Evolutionary conservation across 2,113 vertebrate species (phyloP).

Genomic region (Upupa epops): DNA sequence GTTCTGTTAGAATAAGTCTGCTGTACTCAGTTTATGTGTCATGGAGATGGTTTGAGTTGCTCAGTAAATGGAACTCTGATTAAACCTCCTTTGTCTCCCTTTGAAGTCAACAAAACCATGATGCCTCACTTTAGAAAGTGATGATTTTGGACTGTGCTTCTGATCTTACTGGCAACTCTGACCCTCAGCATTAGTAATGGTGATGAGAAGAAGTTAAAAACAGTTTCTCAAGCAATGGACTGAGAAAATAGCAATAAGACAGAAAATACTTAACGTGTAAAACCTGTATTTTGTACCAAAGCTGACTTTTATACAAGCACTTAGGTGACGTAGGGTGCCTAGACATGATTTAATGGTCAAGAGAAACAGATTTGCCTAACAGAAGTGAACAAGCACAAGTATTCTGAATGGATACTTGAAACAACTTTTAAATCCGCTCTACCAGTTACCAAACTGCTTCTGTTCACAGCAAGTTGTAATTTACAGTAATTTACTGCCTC

Average conservation of each 20-base stretch:
- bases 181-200: neutral
- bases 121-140: neutral
- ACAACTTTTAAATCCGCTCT: neutral
- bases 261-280: neutral
- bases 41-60: neutral
- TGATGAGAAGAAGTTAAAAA: neutral
- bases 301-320: neutral
- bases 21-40: neutral
- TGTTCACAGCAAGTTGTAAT: neutral
- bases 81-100: neutral
- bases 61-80: neutral
- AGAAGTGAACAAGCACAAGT: neutral
- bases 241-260: fast-evolving
- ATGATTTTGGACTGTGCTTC: neutral
- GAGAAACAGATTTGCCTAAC: neutral
- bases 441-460: neutral
- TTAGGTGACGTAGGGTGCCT: neutral
- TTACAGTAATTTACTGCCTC: neutral
- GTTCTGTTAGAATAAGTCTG: neutral
- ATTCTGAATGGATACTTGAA: neutral
- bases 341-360: neutral
- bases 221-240: neutral
- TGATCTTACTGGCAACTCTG: neutral
- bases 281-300: neutral
- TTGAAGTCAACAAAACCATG: neutral